Evolutionary conservation across 2,797 vertebrate species (phyloP).

Genomic region (Rhinoraja longicauda): DNA sequence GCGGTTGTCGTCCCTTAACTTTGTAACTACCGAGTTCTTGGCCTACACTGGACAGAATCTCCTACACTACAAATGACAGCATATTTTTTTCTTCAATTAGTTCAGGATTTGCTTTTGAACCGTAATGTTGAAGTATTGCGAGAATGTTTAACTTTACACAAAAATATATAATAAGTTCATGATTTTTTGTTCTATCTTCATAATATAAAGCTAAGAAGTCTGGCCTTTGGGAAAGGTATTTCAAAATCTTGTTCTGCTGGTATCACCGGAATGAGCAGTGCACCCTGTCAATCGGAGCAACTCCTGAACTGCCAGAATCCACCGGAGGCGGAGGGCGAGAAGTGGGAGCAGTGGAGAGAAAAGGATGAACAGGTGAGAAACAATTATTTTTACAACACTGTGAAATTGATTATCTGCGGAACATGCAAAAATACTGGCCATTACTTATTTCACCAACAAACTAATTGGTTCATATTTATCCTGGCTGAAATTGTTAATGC

Average conservation of each 20-base stretch:
- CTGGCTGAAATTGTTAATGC: neutral
- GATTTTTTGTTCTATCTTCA: neutral
- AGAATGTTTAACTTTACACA: neutral
- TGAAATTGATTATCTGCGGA: neutral
- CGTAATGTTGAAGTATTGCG: neutral
- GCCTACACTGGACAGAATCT: neutral
- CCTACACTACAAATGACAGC: neutral
- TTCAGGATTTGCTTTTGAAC: neutral
- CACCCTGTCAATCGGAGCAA: constrained; percentile 69
- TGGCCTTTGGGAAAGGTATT: constrained; percentile 91
- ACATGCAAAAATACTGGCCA: neutral
- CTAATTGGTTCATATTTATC: neutral
- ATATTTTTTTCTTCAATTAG: neutral
- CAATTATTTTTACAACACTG: neutral
- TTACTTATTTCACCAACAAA: neutral
- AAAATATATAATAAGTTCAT: neutral
- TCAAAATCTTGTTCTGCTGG: constrained; percentile 68
- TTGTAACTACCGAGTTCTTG: neutral
- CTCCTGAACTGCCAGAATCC: constrained; percentile 53
- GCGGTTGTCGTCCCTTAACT: neutral
- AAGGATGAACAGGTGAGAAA: constrained; percentile 79
- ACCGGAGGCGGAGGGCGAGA: constrained; percentile 62
- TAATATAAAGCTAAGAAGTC: constrained; percentile 70
- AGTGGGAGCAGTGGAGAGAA: constrained; percentile 88
- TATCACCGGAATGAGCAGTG: constrained; percentile 51